Evolutionary conservation across 2,113 vertebrate species (phyloP).

Genomic region (Eurystomus gularis): DNA sequence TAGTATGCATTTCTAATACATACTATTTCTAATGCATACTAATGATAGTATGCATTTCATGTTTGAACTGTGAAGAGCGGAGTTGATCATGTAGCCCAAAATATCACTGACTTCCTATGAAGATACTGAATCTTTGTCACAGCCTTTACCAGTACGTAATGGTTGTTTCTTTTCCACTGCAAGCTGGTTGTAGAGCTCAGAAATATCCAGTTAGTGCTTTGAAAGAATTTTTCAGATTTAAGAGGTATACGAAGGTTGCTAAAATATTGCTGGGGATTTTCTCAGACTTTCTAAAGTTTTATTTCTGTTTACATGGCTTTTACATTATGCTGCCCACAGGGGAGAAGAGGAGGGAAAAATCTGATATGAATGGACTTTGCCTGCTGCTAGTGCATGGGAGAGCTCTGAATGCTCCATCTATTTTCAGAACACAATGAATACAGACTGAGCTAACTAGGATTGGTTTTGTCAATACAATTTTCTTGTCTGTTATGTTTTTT

Average conservation of each 20-base stretch:
- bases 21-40: no score
- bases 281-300: neutral
- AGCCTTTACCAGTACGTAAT: neutral
- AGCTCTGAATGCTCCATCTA: neutral
- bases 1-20: no score
- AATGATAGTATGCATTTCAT: neutral
- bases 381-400: neutral
- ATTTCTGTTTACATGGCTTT: neutral
- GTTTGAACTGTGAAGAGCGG: neutral
- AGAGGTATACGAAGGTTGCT: neutral
- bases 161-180: neutral
- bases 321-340: neutral
- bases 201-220: neutral
- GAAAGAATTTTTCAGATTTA: neutral
- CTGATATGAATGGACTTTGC: neutral
- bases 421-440: constrained; percentile 10
- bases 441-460: neutral
- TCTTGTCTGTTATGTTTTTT: neutral
- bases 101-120: neutral
- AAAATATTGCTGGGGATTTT: neutral
- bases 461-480: neutral
- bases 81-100: neutral
- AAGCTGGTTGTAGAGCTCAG: neutral
- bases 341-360: neutral
- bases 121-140: neutral